Evolutionary conservation across 2,888 invertebrate species (phyloP), one percentile per base, ranked within the genome.

Genomic region (Boloria selene): DNA sequence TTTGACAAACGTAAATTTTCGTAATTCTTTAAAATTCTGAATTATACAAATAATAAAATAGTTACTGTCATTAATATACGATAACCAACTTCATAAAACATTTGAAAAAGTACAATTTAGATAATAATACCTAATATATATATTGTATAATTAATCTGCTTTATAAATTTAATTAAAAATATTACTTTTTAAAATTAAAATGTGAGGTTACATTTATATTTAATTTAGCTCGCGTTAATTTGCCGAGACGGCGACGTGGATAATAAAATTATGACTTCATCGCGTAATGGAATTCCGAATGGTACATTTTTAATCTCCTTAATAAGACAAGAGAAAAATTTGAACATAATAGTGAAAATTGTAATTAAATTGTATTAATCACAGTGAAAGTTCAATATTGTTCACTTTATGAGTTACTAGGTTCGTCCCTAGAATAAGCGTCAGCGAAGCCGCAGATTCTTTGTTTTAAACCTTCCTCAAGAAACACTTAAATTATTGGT

Each of bases 181-280:
- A 49, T 54, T 61, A 53, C 54, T 61, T 53, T 65, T 53, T 65
- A 59, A 60, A 54, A 61, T 22, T 65, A 60, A 65, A 65, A 65
- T 49, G 44, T 65, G 65, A 61, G 60, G 18, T 38, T 53, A 65
- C 65, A 65, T 60, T 65, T 53, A 61, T 65, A 61, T 65, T 61
- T 65, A 31, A 60, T 53, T 60, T 60, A 38, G 59, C 47, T 42
- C 56, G 59, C 54, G 59, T 60, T 65, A 60, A 65, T 65, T 65
- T 60, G 60, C 49, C 65, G 65, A 60, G 65, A 65, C 65, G 61
- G 50, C 54, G 61, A 54, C 60, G 51, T 53, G 64, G 64, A 64
- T 65, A 61, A 65, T 65, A 65, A 65, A 65, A 65, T 65, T 65
- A 61, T 50, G 65, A 65, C 60, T 61, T 55, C 65, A 65, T 65